Percentiles rank a stretch among this genome's conserved stretches.
These are phyloP conservation scores for Zygogramma bicolorata DNA, from an alignment of 2,888 invertebrate genomes.

Conservation along the genomic window DNA sequence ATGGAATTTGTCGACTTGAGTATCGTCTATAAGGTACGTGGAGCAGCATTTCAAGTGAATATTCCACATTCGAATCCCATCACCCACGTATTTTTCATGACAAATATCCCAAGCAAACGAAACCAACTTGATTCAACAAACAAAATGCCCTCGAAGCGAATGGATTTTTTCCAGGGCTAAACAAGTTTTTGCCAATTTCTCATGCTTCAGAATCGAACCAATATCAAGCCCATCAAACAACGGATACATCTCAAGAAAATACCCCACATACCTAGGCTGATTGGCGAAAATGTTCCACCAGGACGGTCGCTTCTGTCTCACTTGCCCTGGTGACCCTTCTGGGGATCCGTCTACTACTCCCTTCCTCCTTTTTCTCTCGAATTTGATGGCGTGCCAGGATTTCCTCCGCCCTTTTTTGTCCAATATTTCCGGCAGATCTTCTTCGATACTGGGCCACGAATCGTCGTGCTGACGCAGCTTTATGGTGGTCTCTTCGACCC, in stretches of 20 bases:
- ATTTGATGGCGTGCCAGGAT: constrained; percentile 67
- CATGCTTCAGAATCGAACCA: background rate
- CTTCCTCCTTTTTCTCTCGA: constrained; percentile 65
- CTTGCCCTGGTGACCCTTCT: constrained; percentile 62
- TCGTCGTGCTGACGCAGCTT: constrained; percentile 55
- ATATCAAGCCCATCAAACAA: constrained; percentile 15
- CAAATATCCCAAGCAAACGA: too few relatives aligned
- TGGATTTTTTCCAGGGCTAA: background rate
- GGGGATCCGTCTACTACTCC: constrained; percentile 58
- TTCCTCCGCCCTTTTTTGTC: constrained; percentile 65
- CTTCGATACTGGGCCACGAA: constrained; percentile 57
- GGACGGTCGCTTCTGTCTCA: constrained; percentile 81
- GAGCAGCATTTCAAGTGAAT: too few relatives aligned
- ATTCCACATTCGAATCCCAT: too few relatives aligned
- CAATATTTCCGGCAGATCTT: constrained; percentile 54
- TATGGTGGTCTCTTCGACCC: constrained; percentile 60
- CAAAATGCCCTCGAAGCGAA: too few relatives aligned
- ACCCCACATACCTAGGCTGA: constrained; percentile 76
- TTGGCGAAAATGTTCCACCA: constrained; percentile 93
- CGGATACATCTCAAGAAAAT: too few relatives aligned
- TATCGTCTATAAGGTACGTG: too few relatives aligned
- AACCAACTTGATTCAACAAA: too few relatives aligned
- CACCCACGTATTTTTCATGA: too few relatives aligned
- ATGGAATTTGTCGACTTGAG: too few relatives aligned
- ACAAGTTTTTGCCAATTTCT: background rate